phyloP scores from a whole-genome alignment of 2,888 invertebrate species.

The Steinernema scapterisci region DNA sequence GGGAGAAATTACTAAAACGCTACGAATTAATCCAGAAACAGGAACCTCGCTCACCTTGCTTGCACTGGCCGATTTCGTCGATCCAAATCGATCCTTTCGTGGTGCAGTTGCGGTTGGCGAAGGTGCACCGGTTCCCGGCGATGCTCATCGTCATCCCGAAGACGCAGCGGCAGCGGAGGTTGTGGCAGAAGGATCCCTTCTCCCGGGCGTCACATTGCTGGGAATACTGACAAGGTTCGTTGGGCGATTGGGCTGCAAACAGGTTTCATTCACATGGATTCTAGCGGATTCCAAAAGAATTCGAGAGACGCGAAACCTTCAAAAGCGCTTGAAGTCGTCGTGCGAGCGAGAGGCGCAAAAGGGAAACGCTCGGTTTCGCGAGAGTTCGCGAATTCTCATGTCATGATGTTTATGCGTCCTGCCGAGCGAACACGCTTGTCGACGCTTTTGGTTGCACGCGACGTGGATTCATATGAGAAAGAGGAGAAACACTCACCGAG shows the following conservation, averaged over 20 bases:
- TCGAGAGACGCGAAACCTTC: too few relatives aligned
- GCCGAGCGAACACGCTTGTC: too few relatives aligned
- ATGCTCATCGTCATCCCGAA: conserved; percentile 65
- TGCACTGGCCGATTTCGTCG: conserved; percentile 65
- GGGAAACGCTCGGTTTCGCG: not conserved
- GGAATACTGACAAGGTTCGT: conserved; percentile 67
- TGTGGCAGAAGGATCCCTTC: conserved; percentile 64
- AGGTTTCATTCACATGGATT: not conserved
- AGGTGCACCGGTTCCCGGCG: conserved; percentile 62
- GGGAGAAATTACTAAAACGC: conserved; percentile 63
- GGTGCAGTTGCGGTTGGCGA: conserved; percentile 64
- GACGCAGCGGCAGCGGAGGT: conserved; percentile 61
- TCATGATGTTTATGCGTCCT: too few relatives aligned
- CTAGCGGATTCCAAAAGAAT: not conserved
- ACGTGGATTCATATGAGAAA: too few relatives aligned
- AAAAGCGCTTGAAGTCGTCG: too few relatives aligned
- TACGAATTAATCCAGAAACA: conserved; percentile 4
- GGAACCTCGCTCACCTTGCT: conserved; percentile 50
- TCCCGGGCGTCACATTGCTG: conserved; percentile 67
- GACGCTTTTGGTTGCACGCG: too few relatives aligned
- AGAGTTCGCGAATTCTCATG: not conserved
- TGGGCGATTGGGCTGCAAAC: conserved; percentile 47
- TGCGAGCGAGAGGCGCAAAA: not conserved
- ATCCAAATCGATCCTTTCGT: conserved; percentile 66
- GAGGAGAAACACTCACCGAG: conserved; percentile 50